Evolutionary conservation across 1,140 invertebrate genomes (phyloP), one percentile per base, ranked within the genome.

Genomic region (Portunus trituberculatus): DNA sequence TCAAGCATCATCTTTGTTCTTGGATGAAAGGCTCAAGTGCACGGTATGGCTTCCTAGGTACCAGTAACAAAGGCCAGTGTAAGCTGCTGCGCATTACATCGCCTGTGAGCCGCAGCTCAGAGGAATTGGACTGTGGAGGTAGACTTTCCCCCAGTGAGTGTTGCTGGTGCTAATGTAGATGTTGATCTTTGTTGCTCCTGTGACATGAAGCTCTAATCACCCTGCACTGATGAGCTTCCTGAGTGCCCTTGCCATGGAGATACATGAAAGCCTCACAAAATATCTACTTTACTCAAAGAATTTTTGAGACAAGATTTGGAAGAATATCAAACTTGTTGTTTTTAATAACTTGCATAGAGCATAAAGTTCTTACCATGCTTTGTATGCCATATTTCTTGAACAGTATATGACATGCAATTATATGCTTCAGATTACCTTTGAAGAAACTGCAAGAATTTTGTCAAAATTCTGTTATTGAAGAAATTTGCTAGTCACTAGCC

Each of bases 101-200:
- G 39, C 93, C 95, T 84, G 93, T 96, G 46, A 92, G 89, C 59
- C 95, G 95, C 90, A 96, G 95, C 86, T 93, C 95, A 83, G 95
- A 96, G 93, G 95, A 96, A 91, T 88, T 96, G 95, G 95, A 94
- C 90, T 92, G 89, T 89, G 95, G 93, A 52, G 93, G 95, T 67
- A 94, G 95, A 89, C 93, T 96, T 39, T 96, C 95, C 28, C 95
- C 95, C 89, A 96, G 95, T 96, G 95, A 96, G 95, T 96, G 59
- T 31, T 45, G 31, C 90, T 87, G 31, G 84, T 88, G 48, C 48
- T 92, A 52, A 39, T 92, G 29, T 82, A 86, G 31, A 52, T 91
- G 76, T 92, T 84, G 45, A 52, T 29, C 48, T 91, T 39, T 95
- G 76, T 84, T 86, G 46, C 46, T 29, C 82, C 31, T 84, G 76